phyloP scores from a whole-genome alignment of 2,888 invertebrate genomes.

The Eremobia ochroleuca region DNA sequence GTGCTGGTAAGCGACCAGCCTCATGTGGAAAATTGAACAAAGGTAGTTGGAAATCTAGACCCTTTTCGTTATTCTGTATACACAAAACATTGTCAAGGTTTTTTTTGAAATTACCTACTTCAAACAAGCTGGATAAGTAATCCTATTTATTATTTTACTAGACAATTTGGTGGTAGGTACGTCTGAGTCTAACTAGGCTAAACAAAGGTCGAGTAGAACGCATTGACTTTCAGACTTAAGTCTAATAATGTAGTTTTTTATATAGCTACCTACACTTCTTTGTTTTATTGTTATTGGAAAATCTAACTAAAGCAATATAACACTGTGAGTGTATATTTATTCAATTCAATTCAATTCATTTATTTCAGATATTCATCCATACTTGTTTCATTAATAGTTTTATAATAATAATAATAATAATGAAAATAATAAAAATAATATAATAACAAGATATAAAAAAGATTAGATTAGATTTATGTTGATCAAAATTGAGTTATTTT shows the following conservation, averaged over 20 bases:
- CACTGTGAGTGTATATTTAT: constrained; percentile 6
- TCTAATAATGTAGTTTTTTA: constrained; percentile 10
- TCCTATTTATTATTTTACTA: constrained; percentile 38
- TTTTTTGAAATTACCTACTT: constrained; percentile 47
- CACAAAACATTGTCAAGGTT: neutral
- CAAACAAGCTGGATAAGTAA: constrained; percentile 25
- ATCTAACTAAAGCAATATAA: neutral
- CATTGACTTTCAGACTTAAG: constrained; percentile 43
- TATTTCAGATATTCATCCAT: too few relatives aligned
- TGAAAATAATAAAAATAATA: too few relatives aligned
- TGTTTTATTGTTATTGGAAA: constrained; percentile 5
- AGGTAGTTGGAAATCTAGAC: neutral
- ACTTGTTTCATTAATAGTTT: too few relatives aligned
- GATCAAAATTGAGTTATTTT: constrained; percentile 13
- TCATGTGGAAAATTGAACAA: neutral
- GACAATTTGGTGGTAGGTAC: constrained; percentile 22
- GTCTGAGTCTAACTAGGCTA: constrained; percentile 21
- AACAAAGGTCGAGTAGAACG: constrained; percentile 34
- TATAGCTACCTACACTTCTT: neutral
- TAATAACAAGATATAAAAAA: too few relatives aligned
- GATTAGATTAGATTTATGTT: too few relatives aligned
- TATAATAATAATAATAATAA: too few relatives aligned
- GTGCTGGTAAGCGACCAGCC: neutral
- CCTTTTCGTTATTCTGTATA: constrained; percentile 16
- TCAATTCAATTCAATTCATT: too few relatives aligned